Base-by-base conservation (phyloP, 2,888 invertebrate species). In the Agonopterix heracliana region DNA sequence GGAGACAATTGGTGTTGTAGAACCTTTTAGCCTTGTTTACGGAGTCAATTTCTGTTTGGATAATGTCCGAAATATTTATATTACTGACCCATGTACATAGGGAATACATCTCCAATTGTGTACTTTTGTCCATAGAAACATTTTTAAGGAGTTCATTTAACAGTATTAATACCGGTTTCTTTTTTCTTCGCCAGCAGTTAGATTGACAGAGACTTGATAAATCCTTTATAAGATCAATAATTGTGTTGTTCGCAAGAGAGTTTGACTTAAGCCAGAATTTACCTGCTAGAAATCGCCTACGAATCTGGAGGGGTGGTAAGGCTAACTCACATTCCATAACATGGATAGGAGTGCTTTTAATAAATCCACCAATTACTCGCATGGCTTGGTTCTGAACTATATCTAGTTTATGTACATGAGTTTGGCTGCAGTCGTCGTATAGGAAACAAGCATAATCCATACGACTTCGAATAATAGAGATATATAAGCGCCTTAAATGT, bases 401-500 rank as follows among this genome's bases (percentile, higher is more conserved):
- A 36, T 57, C 55, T 12, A 59, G 17, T 41, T 62, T 60, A 44
- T 2, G 7, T 41, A 60, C 35, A 46, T 59, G 47, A 7, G 36
- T 47, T 38, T 52, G 34, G 43, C 26, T 26, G 47, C 57, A 53
- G 9, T 35, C 47, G 26, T 51, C 53, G 44, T 48, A 53, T 14
- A 53, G 43, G 46, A 53, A 53, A 40, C 54, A 45, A 7, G 34
- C 55, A 44, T 60, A 64, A 41, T 64, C 60, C 0, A 63, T 9
- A 43, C 60, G 47, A 46, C 60, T 63, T 7, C 61, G 45, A 11
- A 61, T 53, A n/a, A 57, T 35, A 5, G 60, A 42, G 5, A 64
- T 50, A 45, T 61, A 65, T n/a, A 64, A 36, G 0, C 50, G 45
- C 35, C 62, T 46, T 2, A 66, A 44, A 48, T 64, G 59, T 46